These are phyloP conservation scores for Hippasteria phrygiana DNA, from an alignment of 53 echinoderm and acorn worm genomes.

Conservation along the genomic window DNA sequence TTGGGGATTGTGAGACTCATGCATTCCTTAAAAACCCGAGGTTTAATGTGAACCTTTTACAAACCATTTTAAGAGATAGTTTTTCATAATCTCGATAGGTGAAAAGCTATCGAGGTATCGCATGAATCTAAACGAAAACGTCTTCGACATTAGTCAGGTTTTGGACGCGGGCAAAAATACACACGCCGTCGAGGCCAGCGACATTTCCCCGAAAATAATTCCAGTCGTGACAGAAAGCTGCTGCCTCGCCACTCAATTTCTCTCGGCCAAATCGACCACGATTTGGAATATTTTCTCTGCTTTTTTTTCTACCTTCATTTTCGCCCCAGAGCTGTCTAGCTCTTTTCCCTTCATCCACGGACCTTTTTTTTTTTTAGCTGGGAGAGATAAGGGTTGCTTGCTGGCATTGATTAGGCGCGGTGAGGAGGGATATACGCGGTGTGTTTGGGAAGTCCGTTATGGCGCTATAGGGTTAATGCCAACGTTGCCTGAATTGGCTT, in stretches of 20 bases:
- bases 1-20: too few species aligned
- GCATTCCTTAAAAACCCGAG: too few species aligned
- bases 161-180: not conserved
- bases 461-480: conserved; percentile 29
- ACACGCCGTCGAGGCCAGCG: not conserved
- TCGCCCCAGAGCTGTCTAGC: conserved; percentile 6
- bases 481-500: conserved; percentile 56
- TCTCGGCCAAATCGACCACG: not conserved
- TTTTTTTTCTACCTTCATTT: not conserved
- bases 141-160: not conserved
- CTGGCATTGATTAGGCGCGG: not conserved
- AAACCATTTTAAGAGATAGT: too few species aligned
- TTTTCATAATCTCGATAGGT: too few species aligned
- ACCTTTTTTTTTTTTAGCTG: too few species aligned
- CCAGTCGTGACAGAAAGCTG: not conserved
- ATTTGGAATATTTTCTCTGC: not conserved
- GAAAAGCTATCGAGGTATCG: too few species aligned
- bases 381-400: not conserved
- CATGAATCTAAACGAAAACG: not conserved
- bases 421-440: not conserved
- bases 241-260: conserved; percentile 3
- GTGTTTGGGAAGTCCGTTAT: conserved; percentile 23
- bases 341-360: not conserved
- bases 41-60: too few species aligned
- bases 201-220: not conserved